Percentiles rank a stretch among this genome's conserved stretches.
phyloP scores from a whole-genome alignment of 2,797 vertebrate genomes.

The Pseudochaenichthys georgianus region DNA sequence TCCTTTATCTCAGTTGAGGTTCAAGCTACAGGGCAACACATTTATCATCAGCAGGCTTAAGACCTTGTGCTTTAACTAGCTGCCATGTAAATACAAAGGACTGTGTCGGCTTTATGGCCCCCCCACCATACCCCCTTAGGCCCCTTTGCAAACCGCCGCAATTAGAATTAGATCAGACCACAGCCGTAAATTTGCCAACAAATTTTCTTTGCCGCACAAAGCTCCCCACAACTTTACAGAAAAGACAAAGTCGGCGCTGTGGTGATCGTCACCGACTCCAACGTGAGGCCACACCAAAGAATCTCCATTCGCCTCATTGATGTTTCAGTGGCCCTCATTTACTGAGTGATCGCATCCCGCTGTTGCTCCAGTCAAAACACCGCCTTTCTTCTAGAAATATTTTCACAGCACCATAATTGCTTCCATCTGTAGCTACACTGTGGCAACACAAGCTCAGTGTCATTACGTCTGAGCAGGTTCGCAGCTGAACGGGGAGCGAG shows the following conservation, averaged over 20 bases:
- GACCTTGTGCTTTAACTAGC: slow-evolving; percentile 49
- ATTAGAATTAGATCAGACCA: slow-evolving; percentile 70
- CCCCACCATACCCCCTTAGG: slow-evolving; percentile 38
- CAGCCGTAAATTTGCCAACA: slow-evolving; percentile 71
- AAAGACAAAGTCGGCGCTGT: slow-evolving; percentile 9
- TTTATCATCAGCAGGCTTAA: slow-evolving; percentile 60
- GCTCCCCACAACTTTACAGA: slow-evolving; percentile 27
- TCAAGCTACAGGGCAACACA: slow-evolving; percentile 56
- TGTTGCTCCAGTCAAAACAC: slow-evolving; percentile 83
- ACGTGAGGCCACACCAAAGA: slow-evolving; percentile 57
- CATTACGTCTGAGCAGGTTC: slow-evolving; percentile 79
- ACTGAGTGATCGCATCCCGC: slow-evolving; percentile 81
- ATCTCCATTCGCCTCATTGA: slow-evolving; percentile 62
- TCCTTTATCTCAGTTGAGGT: slow-evolving; percentile 44
- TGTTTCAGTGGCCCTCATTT: slow-evolving; percentile 81
- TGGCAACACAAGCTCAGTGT: slow-evolving; percentile 68
- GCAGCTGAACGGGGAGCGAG: slow-evolving; percentile 55
- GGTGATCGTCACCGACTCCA: slow-evolving; percentile 37
- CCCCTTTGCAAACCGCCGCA: slow-evolving; percentile 60
- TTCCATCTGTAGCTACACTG: slow-evolving; percentile 82
- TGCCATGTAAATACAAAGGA: slow-evolving; percentile 61
- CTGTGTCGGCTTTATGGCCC: slow-evolving; percentile 51
- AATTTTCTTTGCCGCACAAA: slow-evolving; percentile 52
- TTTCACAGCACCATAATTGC: slow-evolving; percentile 84
- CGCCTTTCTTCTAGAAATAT: slow-evolving; percentile 83